Conservation (phyloP, 2,113 vertebrate genomes). For the Mirounga angustirostris region DNA sequence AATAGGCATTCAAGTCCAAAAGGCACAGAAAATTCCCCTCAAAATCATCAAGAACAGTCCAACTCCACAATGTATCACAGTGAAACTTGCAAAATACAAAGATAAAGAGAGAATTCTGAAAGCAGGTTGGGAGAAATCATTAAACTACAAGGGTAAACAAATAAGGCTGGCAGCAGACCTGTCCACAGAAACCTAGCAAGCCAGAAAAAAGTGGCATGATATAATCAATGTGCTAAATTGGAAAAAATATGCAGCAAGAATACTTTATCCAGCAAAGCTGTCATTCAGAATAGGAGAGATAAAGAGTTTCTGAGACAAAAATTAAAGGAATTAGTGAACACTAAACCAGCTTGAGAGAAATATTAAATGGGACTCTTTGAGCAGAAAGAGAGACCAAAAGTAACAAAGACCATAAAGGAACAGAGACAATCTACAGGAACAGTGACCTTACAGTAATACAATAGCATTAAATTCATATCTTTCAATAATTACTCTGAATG, state of each 20-base stretch:
- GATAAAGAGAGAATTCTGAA: not conserved
- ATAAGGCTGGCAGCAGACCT: not conserved
- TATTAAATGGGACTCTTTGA: not conserved
- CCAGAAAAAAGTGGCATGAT: not conserved
- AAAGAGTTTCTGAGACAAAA: not conserved
- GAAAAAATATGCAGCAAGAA: not conserved
- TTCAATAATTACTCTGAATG: not conserved
- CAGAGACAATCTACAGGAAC: not conserved
- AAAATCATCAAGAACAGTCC: not conserved
- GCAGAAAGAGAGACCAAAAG: not conserved
- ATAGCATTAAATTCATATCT: not conserved
- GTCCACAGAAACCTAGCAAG: not conserved
- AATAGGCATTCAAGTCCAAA: not conserved
- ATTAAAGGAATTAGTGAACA: not conserved
- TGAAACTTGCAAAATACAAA: not conserved
- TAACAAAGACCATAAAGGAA: not conserved
- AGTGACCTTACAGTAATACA: not conserved
- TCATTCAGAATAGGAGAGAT: not conserved
- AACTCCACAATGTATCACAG: not conserved
- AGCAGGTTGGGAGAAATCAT: too few species aligned
- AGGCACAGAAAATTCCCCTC: not conserved
- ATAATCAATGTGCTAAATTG: not conserved
- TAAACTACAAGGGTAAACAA: not conserved
- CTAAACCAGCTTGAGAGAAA: not conserved
- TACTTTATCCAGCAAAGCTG: not conserved